Percentiles rank a stretch among this genome's conserved stretches.
These are phyloP conservation scores for Psettodes erumei DNA, from an alignment of 2,113 vertebrate genomes.

Conservation along the genomic window DNA sequence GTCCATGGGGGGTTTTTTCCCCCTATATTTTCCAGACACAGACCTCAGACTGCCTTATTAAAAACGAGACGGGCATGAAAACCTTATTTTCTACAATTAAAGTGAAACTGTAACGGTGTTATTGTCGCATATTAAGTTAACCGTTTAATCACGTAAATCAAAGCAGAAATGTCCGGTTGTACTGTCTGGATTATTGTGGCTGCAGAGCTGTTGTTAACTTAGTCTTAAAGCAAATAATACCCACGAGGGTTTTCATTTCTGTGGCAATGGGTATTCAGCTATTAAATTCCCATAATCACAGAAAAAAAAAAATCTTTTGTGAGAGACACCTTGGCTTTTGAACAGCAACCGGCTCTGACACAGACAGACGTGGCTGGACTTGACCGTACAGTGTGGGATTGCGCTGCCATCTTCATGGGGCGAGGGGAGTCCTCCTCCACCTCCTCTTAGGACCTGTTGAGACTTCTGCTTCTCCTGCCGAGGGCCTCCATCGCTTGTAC, in stretches of 20 bases:
- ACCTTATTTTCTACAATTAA: not conserved
- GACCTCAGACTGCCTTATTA: not conserved
- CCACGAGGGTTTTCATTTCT: not conserved
- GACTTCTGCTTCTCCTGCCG: conserved; percentile 73
- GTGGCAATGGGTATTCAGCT: not conserved
- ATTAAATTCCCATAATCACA: not conserved
- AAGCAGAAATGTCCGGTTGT: not conserved
- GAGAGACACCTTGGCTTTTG: not conserved
- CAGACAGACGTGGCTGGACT: not conserved
- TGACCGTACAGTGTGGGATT: conserved; percentile 71
- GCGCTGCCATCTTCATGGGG: conserved; percentile 76
- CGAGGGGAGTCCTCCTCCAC: conserved; percentile 82
- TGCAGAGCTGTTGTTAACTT: not conserved
- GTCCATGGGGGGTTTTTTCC: too few relatives aligned
- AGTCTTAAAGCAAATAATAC: not conserved
- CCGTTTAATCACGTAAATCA: not conserved
- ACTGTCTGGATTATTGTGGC: not conserved
- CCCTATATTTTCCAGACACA: too few relatives aligned
- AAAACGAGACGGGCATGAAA: too few relatives aligned
- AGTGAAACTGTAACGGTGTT: not conserved
- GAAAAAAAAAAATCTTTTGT: not conserved
- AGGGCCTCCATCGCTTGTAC: conserved; percentile 81
- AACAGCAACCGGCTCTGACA: not conserved
- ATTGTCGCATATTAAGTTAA: not conserved
- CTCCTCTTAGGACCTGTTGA: conserved; percentile 82